phyloP scores from a whole-genome alignment of 2,888 invertebrate species.

The Mythimna albipuncta region DNA sequence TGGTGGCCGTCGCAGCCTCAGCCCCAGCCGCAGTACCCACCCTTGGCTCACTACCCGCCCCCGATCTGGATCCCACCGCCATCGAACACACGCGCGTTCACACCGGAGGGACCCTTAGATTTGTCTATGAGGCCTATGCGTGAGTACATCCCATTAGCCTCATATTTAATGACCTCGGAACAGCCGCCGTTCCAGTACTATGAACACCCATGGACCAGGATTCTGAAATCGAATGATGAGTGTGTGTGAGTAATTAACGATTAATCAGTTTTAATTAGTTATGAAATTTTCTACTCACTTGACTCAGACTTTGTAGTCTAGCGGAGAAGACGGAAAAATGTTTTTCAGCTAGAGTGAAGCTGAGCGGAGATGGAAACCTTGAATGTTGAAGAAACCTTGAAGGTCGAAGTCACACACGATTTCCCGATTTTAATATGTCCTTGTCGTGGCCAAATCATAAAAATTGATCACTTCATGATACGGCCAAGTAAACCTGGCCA shows the following conservation, averaged over 20 bases:
- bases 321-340: neutral
- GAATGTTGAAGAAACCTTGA: too few relatives aligned
- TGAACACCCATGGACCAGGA: neutral
- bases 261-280: neutral
- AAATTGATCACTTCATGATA: too few relatives aligned
- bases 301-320: neutral
- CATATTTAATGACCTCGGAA: neutral
- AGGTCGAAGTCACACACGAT: neutral
- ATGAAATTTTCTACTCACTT: neutral
- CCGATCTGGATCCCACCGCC: neutral
- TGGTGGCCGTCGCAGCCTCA: fast-evolving
- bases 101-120: neutral
- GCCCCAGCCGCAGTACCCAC: neutral
- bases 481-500: too few relatives aligned
- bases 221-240: neutral
- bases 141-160: neutral
- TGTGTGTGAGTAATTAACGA: neutral
- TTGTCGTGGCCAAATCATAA: too few relatives aligned
- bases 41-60: too few relatives aligned
- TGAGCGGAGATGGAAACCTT: too few relatives aligned
- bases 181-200: neutral
- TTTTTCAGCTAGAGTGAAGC: neutral
- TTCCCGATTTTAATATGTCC: neutral
- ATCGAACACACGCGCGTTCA: neutral
- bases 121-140: fast-evolving